Percentiles rank a stretch among this genome's conserved stretches.
phyloP scores from a whole-genome alignment of 2,888 invertebrate genomes.

The Cephus runcator region DNA sequence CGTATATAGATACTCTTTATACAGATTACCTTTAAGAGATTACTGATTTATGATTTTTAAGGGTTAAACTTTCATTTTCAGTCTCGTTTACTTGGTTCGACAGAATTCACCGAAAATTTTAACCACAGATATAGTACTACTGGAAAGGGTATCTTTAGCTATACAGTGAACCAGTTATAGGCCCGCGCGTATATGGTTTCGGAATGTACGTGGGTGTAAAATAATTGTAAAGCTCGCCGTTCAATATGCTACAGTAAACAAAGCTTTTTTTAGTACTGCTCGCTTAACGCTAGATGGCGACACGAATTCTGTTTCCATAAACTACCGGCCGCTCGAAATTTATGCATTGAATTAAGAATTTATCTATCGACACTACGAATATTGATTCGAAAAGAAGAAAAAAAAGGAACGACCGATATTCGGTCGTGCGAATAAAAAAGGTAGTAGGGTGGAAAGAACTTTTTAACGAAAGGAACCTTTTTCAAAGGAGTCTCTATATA shows the following conservation, averaged over 20 bases:
- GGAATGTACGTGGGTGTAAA: background rate
- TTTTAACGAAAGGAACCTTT: background rate
- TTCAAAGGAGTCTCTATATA: background rate
- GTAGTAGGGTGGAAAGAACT: background rate
- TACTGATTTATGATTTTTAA: too few species aligned
- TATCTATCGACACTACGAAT: background rate
- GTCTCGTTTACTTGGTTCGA: background rate
- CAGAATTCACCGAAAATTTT: background rate
- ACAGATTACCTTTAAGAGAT: background rate
- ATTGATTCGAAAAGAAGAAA: background rate
- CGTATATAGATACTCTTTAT: too few species aligned
- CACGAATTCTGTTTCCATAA: background rate
- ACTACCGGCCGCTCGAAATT: background rate
- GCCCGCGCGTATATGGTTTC: too few species aligned
- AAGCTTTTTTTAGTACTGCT: background rate
- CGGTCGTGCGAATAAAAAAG: background rate
- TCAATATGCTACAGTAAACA: background rate
- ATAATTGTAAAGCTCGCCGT: background rate
- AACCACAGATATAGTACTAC: too few species aligned
- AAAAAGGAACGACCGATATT: background rate
- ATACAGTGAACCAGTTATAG: background rate
- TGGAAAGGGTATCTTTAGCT: background rate
- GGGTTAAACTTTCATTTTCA: background rate
- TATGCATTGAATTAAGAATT: background rate
- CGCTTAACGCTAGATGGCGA: background rate